Evolutionary conservation across 2,113 vertebrate species (phyloP).

Genomic region (Paradisaea rubra): DNA sequence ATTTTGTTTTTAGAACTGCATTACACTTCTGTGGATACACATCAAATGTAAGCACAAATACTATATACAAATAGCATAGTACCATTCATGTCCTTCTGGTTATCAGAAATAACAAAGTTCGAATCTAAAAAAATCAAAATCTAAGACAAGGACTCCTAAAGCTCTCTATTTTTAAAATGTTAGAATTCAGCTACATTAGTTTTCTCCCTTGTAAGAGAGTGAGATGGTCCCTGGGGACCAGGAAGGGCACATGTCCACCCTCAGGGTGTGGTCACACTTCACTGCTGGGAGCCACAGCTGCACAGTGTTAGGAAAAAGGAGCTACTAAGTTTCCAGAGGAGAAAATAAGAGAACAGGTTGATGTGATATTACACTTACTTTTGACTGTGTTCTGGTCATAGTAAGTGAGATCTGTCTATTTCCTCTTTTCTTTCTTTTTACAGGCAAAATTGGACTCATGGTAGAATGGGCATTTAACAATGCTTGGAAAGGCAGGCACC

Average conservation of each 20-base stretch:
- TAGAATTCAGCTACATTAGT: background rate
- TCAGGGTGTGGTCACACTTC: background rate
- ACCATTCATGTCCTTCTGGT: background rate
- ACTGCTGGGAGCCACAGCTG: background rate
- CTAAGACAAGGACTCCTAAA: background rate
- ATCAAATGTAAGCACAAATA: background rate
- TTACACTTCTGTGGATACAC: background rate
- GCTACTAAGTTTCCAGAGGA: background rate
- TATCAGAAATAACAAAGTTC: background rate
- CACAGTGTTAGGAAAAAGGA: background rate
- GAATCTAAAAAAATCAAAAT: background rate
- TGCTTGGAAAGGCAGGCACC: background rate
- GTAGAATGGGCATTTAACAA: rapidly evolving
- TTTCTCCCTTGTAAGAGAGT: background rate
- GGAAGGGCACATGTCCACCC: background rate
- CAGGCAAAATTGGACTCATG: background rate
- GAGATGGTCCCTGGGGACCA: background rate
- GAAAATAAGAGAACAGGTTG: background rate
- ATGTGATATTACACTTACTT: background rate
- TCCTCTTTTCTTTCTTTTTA: background rate
- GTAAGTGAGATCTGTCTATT: background rate
- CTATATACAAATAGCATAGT: background rate
- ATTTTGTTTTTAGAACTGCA: background rate
- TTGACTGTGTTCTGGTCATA: background rate
- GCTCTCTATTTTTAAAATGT: background rate